Conservation (phyloP, 1,140 invertebrate species). For the Liolophura sinensis region DNA sequence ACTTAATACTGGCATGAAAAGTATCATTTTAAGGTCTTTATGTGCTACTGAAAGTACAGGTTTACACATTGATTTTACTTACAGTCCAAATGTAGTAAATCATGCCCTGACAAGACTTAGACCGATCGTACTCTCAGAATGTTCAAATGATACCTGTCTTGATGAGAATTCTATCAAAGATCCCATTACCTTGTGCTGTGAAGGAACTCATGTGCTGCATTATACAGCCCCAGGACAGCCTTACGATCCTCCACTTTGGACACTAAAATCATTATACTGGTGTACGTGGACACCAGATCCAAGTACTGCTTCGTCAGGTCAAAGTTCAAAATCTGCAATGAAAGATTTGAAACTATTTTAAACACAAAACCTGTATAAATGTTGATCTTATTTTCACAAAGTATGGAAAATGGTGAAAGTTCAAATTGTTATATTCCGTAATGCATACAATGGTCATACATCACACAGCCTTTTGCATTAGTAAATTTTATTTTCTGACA, state of each 20-base stretch:
- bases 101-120: too few relatives aligned
- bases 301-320: slow-evolving; percentile 95
- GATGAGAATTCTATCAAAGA: too few relatives aligned
- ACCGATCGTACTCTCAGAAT: too few relatives aligned
- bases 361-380: too few relatives aligned
- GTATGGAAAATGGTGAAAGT: background rate
- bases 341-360: background rate
- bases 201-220: slow-evolving; percentile 95
- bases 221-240: slow-evolving; percentile 94
- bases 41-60: too few relatives aligned
- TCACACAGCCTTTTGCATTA: background rate
- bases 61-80: too few relatives aligned
- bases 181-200: slow-evolving; percentile 73
- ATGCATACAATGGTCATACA: background rate
- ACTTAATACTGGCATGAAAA: too few relatives aligned
- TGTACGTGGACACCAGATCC: slow-evolving; percentile 91
- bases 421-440: background rate
- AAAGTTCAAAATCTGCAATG: slow-evolving; percentile 81
- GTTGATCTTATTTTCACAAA: background rate
- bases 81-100: too few relatives aligned
- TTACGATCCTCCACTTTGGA: slow-evolving; percentile 97
- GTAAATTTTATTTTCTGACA: too few relatives aligned
- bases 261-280: slow-evolving; percentile 93
- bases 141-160: too few relatives aligned
- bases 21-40: too few relatives aligned